Evolutionary conservation across 1,140 invertebrate species (phyloP), one percentile per base, ranked within the genome.

Genomic region (Triops longicaudatus): DNA sequence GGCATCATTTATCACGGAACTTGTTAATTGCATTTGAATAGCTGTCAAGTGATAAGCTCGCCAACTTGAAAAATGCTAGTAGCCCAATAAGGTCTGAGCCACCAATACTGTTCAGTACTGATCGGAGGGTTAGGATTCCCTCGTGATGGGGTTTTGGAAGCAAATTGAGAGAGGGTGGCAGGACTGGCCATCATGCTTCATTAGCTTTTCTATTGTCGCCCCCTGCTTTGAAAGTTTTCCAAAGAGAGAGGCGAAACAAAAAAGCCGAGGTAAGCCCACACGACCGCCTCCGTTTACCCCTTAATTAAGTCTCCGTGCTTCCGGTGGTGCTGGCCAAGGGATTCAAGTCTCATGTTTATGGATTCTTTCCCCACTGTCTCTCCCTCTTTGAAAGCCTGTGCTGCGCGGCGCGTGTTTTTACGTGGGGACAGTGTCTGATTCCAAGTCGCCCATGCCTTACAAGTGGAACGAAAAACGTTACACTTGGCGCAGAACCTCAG

Each of bases 1-100:
- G n/a, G 50, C 14, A n/a, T 63, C 50, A 63, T 63, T 63, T 22
- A 63, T 63, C 50, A 63, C 50, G 17, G 22, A 9, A 63, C 50
- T 63, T 63, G 50, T 63, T 63, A 63, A 63, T 63, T 63, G 50
- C 50, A 63, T n/a, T 63, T 63, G 50, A 63, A 63, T 63, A 63
- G 50, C 50, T 63, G 50, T 63, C 50, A 63, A 12, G 50, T 22
- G 17, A 63, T 63, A 63, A 63, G 50, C 50, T 12, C 17, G n/a
- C 50, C 50, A 22, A 63, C 14, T 17, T 63, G 17, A 17, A 63
- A 63, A 22, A 3, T 63, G 22, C 14, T 9, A 22, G 14, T 14
- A 63, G 22, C 50, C 17, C 50, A 10, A 22, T 6, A 63, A 63
- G 22, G 50, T 63, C 14, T 17, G 50, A n/a, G 50, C 50, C 14